Base-by-base conservation (phyloP, 2,113 vertebrate species). In the Chaenogobius annularis region DNA sequence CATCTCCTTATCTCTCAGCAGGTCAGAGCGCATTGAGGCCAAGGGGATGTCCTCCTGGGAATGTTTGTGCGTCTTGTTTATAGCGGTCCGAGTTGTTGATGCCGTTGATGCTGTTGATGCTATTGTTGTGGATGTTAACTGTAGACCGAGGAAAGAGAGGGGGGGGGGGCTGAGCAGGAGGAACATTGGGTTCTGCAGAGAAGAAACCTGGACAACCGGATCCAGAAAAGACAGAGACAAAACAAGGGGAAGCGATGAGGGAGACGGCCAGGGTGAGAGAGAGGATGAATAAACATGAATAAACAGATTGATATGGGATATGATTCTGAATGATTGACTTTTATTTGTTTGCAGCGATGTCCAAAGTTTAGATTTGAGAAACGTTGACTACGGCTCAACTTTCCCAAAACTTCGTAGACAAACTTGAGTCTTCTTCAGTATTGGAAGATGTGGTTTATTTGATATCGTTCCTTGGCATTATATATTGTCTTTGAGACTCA, bases 21-120 rank as follows among this genome's bases (percentile, higher is more conserved):
- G 87, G 85, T 83, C 85, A 70, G 74, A 68, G 72, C 77, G 79
- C 78, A 75, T 70, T 72, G 70, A 83, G 71, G 76, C 78, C 79
- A 84, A 84, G 79, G 80, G 75, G 59, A 75, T 74, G 80, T 89
- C 76, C 82, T 81, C 70, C 67, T 73, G 69, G 81, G 85, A 58
- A 90, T 90, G 88, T 89, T 91, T 91, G 88, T 82, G 85, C 80
- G 88, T 79, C 85, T 84, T 90, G 90, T 92, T 92, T 92, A 92
- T 91, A 85, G 90, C 86, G 88, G 78, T 78, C 81, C 69, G 54
- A 80, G 83, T 88, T 52, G 48, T 52, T n/a, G 48, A 52, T 88
- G 88, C 70, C 82, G 82, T 78, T 86, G 81, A 81, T 70, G 70
- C 82, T 82, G 73, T 56, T 81, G 79, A 88, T 83, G 80, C 82